Evolutionary conservation across 2,113 vertebrate species (phyloP), one percentile per base, ranked within the genome.

Genomic region (Amphilophus citrinellus): DNA sequence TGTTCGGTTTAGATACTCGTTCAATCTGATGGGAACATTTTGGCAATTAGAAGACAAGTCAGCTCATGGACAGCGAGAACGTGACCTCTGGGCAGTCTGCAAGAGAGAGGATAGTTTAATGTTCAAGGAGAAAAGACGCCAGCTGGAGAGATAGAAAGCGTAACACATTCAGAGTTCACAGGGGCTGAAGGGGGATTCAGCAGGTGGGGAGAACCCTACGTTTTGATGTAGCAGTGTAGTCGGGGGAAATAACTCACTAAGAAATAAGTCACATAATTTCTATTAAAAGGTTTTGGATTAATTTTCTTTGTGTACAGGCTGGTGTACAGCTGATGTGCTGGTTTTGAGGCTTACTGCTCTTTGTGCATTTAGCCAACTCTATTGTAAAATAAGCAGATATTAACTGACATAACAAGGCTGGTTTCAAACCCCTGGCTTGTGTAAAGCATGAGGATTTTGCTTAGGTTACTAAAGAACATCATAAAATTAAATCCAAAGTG

Each of bases 1-100:
- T 89, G 88, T 76, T 71, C 65, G 57, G 84, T 75, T 44, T 50
- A 85, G 86, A 92, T 88, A 91, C 42, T 30, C 68, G 61, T 5
- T 14, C 44, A 47, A 14, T 6, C 47, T 75, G 83, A 88, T 42
- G 32, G 82, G 65, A 86, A 77, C 73, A 35, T 82, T 82, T 66
- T 65, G 9, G 84, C 30, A 30, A 73, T 84, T 79, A 66, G 75
- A 85, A 76, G 42, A 77, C 11, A 61, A 82, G 82, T 84, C 82
- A 59, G 37, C 44, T 47, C 44, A 15, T 47, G 44, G 44, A 47
- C 13, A 47, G 13, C 39, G 22, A 58, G 27, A 50, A 60, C 13
- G 24, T 86, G 82, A 84, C 76, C 82, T 80, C 58, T 50, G 35
- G 65, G 79, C 44, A 59, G 79, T 61, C 71, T 75, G 78, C 50